phyloP scores from a whole-genome alignment of 2,888 invertebrate species.

The Odontothrips loti region DNA sequence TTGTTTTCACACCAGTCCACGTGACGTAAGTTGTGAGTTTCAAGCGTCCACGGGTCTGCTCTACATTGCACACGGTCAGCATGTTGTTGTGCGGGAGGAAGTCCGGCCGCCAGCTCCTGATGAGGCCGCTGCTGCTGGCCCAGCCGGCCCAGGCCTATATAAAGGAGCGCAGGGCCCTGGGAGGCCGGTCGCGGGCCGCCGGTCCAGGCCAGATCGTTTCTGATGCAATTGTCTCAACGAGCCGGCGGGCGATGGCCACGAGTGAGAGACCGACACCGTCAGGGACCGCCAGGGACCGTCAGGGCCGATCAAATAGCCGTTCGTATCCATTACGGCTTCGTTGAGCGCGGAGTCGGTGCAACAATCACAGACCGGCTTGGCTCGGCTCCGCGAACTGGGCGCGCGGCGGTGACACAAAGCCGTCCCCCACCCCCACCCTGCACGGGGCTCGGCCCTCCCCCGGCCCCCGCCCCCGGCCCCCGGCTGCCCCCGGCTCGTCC shows the following conservation, averaged over 20 bases:
- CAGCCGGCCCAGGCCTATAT: no score
- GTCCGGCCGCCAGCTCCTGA: no score
- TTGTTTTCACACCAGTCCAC: no score
- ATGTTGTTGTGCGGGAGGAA: no score
- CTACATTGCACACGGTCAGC: no score
- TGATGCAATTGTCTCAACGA: background rate
- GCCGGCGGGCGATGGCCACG: no score
- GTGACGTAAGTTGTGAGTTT: no score
- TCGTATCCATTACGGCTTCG: background rate
- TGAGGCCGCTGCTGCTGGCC: no score
- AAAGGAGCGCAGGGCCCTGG: background rate
- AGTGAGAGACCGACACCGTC: no score
- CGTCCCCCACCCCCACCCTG: background rate
- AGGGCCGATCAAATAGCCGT: conserved; percentile 10
- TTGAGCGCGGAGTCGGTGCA: background rate
- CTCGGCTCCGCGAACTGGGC: background rate
- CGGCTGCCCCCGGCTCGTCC: background rate
- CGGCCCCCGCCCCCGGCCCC: background rate
- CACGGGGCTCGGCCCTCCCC: background rate
- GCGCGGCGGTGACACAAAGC: background rate
- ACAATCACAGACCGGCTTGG: background rate
- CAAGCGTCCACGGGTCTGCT: no score
- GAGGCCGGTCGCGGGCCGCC: background rate
- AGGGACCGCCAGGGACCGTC: background rate
- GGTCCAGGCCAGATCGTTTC: background rate